Percentiles rank a stretch among this genome's conserved stretches.
Conservation (phyloP, 2,113 vertebrate genomes). For the Poeciliopsis retropinna region DNA sequence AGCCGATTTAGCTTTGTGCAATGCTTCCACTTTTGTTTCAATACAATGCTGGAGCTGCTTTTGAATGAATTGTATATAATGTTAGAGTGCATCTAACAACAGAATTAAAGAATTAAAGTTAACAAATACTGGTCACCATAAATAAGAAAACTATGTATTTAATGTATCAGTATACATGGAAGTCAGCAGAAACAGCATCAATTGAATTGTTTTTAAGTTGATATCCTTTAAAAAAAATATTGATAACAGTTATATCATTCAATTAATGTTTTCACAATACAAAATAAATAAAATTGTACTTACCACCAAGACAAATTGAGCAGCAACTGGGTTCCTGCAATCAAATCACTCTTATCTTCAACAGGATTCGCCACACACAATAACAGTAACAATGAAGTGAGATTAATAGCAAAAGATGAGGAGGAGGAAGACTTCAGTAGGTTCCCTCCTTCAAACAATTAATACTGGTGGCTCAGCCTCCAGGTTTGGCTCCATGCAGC, state of each 20-base stretch:
- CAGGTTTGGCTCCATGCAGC: conserved; percentile 71
- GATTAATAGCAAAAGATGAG: conserved; percentile 55
- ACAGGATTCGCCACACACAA: conserved; percentile 30
- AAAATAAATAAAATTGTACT: conserved; percentile 44
- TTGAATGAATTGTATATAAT: neutral
- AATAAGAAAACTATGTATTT: neutral
- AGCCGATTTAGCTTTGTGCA: neutral
- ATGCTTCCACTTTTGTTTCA: neutral
- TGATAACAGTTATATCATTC: neutral
- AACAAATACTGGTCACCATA: neutral
- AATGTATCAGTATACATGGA: neutral
- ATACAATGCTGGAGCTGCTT: neutral
- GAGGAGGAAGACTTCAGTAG: conserved; percentile 65
- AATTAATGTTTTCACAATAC: neutral
- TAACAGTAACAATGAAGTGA: conserved; percentile 62
- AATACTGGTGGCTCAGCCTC: conserved; percentile 69
- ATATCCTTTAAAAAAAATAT: neutral
- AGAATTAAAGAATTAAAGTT: neutral
- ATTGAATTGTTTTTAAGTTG: neutral
- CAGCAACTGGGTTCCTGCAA: conserved; percentile 16
- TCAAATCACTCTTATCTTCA: conserved; percentile 32
- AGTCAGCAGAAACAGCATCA: neutral
- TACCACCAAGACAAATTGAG: conserved; percentile 47
- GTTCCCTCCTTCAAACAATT: conserved; percentile 79
- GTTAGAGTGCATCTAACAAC: neutral